Evolutionary conservation across 2,113 vertebrate species (phyloP), one percentile per base, ranked within the genome.

Genomic region (Anarrhichthys ocellatus): DNA sequence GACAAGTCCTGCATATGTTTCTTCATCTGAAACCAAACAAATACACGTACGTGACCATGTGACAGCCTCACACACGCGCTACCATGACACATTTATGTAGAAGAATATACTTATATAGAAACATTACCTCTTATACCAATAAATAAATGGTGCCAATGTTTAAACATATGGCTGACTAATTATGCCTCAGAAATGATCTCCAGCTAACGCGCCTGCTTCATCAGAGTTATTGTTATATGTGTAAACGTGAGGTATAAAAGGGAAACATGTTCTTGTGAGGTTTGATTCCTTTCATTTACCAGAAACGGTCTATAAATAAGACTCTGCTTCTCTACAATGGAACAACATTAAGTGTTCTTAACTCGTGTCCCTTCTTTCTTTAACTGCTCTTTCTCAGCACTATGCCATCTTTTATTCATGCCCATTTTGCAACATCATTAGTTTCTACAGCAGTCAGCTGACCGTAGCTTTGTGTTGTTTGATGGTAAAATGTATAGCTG

Each of bases 1-100:
- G 96, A 96, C 84, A 99, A 92, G 67, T 99, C 98, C 88, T 99
- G 98, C 63, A 99, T 84, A 40, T 99, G 98, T 87, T 99, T 99
- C 95, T 98, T 99, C 86, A 99, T 98, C 98, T 99, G 92, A 68
- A 91, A 89, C 58, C 29, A 71, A 38, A 87, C 4, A 68, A 20
- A 80, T 18, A 44, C 24, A n/a, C 32, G 27, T 6, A 3, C 40
- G 11, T 61, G 11, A 38, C 1, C 42, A 13, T 59, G 56, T 29
- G 34, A 72, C 15, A 18, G 14, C 6, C 18, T 52, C 48, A 50
- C 11, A n/a, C 6, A 34, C 42, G 17, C 4, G 63, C 15, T 34
- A 46, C 42, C 15, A 2, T 22, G 27, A 9, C 64, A 67, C 17
- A 71, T 40, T n/a, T 10, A 40, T 54, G 4, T 10, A 14, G 29